phyloP scores from a whole-genome alignment of 2,888 invertebrate species.

The Siphlonurus alternatus region DNA sequence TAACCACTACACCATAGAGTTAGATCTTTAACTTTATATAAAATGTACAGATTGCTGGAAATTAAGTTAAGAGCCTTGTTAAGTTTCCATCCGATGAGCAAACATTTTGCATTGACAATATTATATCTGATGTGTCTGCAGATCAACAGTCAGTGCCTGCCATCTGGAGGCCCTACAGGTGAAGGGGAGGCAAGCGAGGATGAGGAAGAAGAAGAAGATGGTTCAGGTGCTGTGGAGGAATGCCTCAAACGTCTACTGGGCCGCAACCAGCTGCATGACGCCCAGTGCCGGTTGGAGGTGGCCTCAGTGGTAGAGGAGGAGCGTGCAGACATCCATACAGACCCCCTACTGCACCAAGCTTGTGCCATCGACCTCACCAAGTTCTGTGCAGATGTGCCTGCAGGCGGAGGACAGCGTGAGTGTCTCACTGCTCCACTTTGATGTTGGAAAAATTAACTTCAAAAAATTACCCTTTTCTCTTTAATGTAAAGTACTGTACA shows the following conservation, averaged over 20 bases:
- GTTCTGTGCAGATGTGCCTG: constrained; percentile 60
- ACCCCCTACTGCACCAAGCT: constrained; percentile 75
- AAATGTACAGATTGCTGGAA: no score
- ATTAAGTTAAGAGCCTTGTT: no score
- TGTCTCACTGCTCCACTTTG: constrained; percentile 15
- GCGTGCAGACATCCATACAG: constrained; percentile 87
- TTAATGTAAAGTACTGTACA: no score
- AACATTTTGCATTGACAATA: constrained; percentile 18
- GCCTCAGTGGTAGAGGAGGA: constrained; percentile 71
- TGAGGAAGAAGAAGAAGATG: constrained; percentile 30
- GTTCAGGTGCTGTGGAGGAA: constrained; percentile 58
- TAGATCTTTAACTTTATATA: no score
- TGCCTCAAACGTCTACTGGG: constrained; percentile 72
- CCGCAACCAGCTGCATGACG: constrained; percentile 50
- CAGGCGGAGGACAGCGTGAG: constrained; percentile 85
- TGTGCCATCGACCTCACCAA: constrained; percentile 72
- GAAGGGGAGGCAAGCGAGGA: constrained; percentile 27
- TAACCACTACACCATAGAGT: no score
- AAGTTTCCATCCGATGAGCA: no score
- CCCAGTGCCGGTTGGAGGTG: constrained; percentile 67
- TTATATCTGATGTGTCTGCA: constrained; percentile 20
- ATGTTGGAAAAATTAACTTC: not conserved
- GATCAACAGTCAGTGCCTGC: constrained; percentile 30
- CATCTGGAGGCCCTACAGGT: not conserved
- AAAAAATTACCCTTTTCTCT: no score